Evolutionary conservation across 64 coral and sea anemone genomes (phyloP).

Genomic region (Orbicella faveolata): DNA sequence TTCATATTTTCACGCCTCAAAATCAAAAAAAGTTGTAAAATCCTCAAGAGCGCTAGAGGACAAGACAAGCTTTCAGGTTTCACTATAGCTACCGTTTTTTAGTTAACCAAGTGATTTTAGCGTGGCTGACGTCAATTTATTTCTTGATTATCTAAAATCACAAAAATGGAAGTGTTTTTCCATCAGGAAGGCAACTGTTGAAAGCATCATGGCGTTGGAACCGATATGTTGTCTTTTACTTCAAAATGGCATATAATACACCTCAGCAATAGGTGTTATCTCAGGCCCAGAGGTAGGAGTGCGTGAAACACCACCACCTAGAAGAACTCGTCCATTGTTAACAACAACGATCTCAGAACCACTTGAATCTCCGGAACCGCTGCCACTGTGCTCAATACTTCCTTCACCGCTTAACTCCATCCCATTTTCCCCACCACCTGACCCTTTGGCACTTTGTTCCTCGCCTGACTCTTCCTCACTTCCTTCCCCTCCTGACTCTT

Average conservation of each 20-base stretch:
- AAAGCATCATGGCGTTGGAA: no score
- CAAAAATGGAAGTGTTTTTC: background rate
- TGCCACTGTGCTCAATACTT: background rate
- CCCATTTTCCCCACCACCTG: background rate
- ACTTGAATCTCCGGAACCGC: background rate
- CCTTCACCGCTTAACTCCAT: background rate
- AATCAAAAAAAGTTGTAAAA: no score
- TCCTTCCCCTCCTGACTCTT: background rate
- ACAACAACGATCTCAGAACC: slow-evolving; percentile 6
- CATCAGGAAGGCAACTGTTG: no score
- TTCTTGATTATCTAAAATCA: no score
- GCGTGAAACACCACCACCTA: slow-evolving; percentile 19
- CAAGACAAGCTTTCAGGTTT: no score
- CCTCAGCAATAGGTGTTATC: background rate
- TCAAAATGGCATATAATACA: background rate
- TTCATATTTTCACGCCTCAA: no score
- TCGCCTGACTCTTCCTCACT: background rate
- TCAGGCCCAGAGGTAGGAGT: background rate
- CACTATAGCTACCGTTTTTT: no score
- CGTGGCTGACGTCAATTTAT: no score
- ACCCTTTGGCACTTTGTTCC: background rate
- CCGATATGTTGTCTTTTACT: background rate
- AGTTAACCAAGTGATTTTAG: no score
- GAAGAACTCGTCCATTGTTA: background rate
- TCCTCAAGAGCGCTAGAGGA: no score